Base-by-base conservation (phyloP, 1,140 invertebrate genomes). In the Ptiloglossa arizonensis region DNA sequence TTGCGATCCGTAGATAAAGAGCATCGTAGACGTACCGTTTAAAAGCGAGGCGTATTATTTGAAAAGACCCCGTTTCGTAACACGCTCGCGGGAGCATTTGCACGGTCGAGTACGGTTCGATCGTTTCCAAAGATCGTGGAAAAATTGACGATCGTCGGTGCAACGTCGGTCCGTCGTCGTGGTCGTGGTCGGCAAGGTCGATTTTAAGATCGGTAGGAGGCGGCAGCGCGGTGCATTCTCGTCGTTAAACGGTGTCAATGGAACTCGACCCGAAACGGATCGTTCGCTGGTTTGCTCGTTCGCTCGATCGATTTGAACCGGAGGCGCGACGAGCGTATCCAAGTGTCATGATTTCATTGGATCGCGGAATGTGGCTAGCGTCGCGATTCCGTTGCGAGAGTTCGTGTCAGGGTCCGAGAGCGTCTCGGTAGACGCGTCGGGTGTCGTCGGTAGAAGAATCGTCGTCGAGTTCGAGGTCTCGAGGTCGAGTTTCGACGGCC, bases 281-380 rank as follows among this genome's bases (percentile, higher is more conserved):
- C 70, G 52, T 0, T 59, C 11, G 24, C 38, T n/a, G n/a, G n/a
- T n/a, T n/a, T n/a, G n/a, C n/a, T n/a, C n/a, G n/a, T n/a, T n/a
- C n/a, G 13, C 62, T 38, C 48, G 22, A 57, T 73, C 66, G 74
- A 77, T 41, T 56, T 29, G 44, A 35, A 68, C 46, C 29, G 38
- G 52, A 29, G 9, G 5, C 15, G 41, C 8, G 13, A 13, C 32
- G 1, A n/a, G n/a, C 52, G 24, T 41, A 2, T 19, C 5, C 52
- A 8, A 60, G 74, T 70, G 74, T 77, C 56, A 62, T 77, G 64
- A 77, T 77, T 77, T 77, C 67, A 77, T 77, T 77, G 35, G 15
- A 13, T 6, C n/a, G 17, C 1, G 41, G 32, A 38, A 63, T 44
- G 59, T 29, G 22, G 0, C 13, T 3, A 9, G 29, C 13, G 15